These are phyloP conservation scores for Passer domesticus DNA, from an alignment of 2,113 vertebrate genomes.

Conservation along the genomic window DNA sequence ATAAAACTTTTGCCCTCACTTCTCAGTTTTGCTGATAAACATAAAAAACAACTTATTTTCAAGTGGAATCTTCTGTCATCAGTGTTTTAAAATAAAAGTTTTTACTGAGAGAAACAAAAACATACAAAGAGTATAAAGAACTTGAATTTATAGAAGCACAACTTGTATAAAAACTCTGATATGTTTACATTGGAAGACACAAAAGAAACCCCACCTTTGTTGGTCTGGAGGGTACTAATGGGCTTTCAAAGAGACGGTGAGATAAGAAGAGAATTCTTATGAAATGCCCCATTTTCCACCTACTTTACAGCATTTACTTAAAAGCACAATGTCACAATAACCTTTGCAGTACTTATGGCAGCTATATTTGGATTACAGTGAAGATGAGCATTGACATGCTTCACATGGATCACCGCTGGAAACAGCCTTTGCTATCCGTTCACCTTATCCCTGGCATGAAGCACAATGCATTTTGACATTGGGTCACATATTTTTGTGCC, in stretches of 20 bases:
- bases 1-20: conserved; percentile 33
- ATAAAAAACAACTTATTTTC: background rate
- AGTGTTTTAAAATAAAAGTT: conserved; percentile 35
- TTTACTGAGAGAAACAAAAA: conserved; percentile 23
- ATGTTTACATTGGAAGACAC: conserved; percentile 23
- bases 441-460: background rate
- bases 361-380: conserved; percentile 37
- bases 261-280: conserved; percentile 25
- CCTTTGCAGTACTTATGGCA: conserved; percentile 35
- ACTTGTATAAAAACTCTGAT: background rate
- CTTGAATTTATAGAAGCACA: conserved; percentile 33
- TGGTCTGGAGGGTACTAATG: conserved; percentile 15
- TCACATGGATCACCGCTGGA: background rate
- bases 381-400: background rate
- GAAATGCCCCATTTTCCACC: conserved; percentile 1
- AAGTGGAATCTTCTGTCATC: conserved; percentile 37
- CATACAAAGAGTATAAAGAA: conserved; percentile 16
- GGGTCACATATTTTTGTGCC: background rate
- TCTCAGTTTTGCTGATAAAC: conserved; percentile 1
- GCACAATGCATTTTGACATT: background rate
- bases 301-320: conserved; percentile 24
- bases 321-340: conserved; percentile 48
- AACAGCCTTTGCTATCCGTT: background rate
- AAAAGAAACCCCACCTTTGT: conserved; percentile 21
- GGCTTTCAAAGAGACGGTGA: background rate